Conservation (phyloP, 2,888 invertebrate species). For the Spilosoma lubricipeda region DNA sequence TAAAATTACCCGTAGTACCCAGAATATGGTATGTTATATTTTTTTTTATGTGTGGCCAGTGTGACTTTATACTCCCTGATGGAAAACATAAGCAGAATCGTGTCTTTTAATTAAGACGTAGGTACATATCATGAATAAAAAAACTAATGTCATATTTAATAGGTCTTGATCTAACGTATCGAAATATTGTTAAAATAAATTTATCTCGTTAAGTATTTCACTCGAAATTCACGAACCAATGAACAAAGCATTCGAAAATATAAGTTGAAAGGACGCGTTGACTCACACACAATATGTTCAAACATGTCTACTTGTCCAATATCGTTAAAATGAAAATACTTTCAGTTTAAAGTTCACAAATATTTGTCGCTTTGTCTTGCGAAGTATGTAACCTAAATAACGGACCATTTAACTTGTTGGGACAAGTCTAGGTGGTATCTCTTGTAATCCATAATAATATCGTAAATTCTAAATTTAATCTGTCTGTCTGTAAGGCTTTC, state of each 20-base stretch:
- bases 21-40: no score
- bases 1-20: no score
- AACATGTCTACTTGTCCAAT: slow-evolving; percentile 10
- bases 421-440: not conserved
- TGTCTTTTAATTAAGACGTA: no score
- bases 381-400: slow-evolving; percentile 1
- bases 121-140: no score
- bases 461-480: no score
- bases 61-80: no score
- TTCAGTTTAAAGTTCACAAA: slow-evolving; percentile 2
- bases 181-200: not conserved
- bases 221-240: not conserved
- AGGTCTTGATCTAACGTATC: no score
- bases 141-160: no score
- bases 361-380: slow-evolving; percentile 11
- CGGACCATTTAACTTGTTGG: not conserved
- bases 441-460: not conserved
- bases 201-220: not conserved
- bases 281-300: slow-evolving; percentile 15
- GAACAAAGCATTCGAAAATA: not conserved
- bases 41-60: no score
- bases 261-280: not conserved
- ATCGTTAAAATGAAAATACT: slow-evolving; percentile 17
- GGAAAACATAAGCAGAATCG: no score
- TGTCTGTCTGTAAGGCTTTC: no score